Conservation (phyloP, 2,888 invertebrate genomes). For the Amorpha juglandis region DNA sequence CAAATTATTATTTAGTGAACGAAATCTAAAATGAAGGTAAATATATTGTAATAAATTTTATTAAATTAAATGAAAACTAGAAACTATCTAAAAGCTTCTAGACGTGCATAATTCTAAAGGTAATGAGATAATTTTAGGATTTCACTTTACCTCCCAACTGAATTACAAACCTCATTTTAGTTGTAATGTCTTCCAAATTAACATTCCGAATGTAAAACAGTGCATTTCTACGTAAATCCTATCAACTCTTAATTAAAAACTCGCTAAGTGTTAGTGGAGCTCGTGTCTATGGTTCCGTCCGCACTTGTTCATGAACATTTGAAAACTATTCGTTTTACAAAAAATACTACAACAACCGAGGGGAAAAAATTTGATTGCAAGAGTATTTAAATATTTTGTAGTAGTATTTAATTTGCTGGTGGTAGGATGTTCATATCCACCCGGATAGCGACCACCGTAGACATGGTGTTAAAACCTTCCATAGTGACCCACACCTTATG, state of each 20-base stretch:
- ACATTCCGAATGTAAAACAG: neutral
- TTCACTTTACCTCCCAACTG: neutral
- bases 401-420: too few relatives aligned
- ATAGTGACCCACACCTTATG: too few relatives aligned
- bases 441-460: too few relatives aligned
- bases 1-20: too few relatives aligned
- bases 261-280: neutral
- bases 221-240: constrained; percentile 11
- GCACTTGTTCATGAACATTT: neutral
- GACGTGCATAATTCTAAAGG: neutral
- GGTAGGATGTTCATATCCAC: too few relatives aligned
- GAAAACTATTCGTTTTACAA: neutral
- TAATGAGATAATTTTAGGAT: constrained; percentile 8
- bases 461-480: too few relatives aligned
- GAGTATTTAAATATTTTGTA: too few relatives aligned
- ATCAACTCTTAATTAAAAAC: constrained; percentile 23
- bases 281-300: neutral
- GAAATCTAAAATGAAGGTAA: too few relatives aligned
- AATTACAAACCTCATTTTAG: constrained; percentile 14
- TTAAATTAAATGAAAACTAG: neutral
- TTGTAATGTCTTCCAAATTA: constrained; percentile 8
- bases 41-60: too few relatives aligned
- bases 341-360: too few relatives aligned
- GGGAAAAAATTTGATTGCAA: too few relatives aligned
- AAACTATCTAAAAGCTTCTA: neutral